Evolutionary conservation across 2,888 invertebrate genomes (phyloP).

Genomic region (Steromphala cineraria): DNA sequence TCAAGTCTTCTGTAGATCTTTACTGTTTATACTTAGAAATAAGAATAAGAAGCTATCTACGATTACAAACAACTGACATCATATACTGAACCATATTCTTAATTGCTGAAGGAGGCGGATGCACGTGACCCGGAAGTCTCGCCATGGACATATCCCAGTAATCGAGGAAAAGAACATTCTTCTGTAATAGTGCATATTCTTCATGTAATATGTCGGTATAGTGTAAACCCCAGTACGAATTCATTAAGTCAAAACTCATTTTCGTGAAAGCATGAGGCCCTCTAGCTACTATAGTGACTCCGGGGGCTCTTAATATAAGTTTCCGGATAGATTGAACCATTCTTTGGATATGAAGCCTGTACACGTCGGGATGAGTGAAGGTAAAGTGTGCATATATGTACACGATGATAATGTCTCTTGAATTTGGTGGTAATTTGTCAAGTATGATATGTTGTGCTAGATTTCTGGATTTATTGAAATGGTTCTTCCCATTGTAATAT

Average conservation of each 20-base stretch:
- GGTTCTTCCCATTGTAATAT: not conserved
- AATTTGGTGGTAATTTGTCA: not conserved
- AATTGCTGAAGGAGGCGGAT: no score
- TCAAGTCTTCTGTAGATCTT: no score
- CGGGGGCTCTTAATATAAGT: not conserved
- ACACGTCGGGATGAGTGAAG: not conserved
- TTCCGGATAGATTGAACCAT: not conserved
- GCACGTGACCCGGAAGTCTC: no score
- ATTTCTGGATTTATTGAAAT: not conserved
- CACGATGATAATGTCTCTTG: not conserved
- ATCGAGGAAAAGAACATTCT: not conserved
- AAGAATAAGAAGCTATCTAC: no score
- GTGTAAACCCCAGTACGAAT: not conserved
- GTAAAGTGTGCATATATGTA: not conserved
- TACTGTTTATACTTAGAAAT: no score
- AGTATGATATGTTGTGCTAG: not conserved
- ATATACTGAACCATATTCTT: no score
- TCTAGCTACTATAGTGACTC: not conserved
- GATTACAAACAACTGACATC: no score
- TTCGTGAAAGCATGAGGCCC: not conserved
- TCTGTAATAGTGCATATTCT: not conserved
- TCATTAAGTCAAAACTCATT: no score
- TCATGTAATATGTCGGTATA: not conserved
- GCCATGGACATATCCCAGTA: not conserved
- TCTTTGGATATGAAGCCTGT: not conserved